Evolutionary conservation across 1,140 invertebrate species (phyloP).

Genomic region (Drosophila nannoptera): DNA sequence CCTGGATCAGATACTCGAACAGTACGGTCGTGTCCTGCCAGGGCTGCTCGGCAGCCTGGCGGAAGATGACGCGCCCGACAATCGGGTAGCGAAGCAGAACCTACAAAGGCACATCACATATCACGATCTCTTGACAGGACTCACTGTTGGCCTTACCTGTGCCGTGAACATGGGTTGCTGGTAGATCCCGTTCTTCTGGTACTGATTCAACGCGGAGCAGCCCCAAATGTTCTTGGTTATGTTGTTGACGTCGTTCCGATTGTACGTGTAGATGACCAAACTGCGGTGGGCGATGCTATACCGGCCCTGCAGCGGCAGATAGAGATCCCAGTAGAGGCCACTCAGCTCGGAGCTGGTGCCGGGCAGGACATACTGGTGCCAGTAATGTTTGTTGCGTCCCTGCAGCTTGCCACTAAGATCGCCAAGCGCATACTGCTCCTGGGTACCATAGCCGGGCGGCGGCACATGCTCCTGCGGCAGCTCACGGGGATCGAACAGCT

Average conservation of each 20-base stretch:
- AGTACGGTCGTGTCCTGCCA: conserved; percentile 89
- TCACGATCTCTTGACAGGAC: neutral
- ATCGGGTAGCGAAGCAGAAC: conserved; percentile 91
- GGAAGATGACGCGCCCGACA: conserved; percentile 90
- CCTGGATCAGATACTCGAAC: conserved; percentile 89
- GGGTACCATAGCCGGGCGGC: conserved; percentile 86
- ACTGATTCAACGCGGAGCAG: conserved; percentile 84
- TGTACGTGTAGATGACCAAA: conserved; percentile 89
- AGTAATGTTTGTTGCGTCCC: conserved; percentile 84
- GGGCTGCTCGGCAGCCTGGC: conserved; percentile 89
- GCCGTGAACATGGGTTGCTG: conserved; percentile 87
- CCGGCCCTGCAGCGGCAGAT: conserved; percentile 90
- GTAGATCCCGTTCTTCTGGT: conserved; percentile 83
- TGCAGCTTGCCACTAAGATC: conserved; percentile 94
- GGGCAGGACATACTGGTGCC: conserved; percentile 84
- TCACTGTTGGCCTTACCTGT: conserved; percentile 72
- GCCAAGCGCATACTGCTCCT: conserved; percentile 92
- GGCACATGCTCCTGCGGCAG: conserved; percentile 81
- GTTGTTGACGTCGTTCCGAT: conserved; percentile 78
- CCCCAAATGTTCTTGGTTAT: conserved; percentile 83
- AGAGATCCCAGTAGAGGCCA: conserved; percentile 90
- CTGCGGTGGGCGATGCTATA: conserved; percentile 90
- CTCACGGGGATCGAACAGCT: conserved; percentile 85
- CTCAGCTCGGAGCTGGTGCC: conserved; percentile 85
- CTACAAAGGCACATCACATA: conserved; percentile 10